These are phyloP conservation scores for Mycetomoellerius zeteki DNA, from an alignment of 1,140 invertebrate genomes.

Conservation along the genomic window DNA sequence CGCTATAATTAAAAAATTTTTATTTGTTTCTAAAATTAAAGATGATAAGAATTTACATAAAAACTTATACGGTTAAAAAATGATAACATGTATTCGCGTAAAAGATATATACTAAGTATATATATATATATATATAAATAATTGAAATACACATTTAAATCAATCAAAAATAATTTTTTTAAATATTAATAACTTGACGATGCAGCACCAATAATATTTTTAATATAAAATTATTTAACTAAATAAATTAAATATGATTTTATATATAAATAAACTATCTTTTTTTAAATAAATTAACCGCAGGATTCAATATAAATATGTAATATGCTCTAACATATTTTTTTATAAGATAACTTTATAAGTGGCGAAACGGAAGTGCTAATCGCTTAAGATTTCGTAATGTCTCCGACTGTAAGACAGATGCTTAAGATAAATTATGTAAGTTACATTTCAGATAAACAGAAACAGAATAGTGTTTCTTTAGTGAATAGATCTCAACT, in stretches of 20 bases:
- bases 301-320: neutral
- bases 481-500: neutral
- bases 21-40: neutral
- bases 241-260: neutral
- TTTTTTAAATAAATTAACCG: neutral
- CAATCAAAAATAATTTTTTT: neutral
- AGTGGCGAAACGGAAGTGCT: slow-evolving; percentile 61
- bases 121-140: no score
- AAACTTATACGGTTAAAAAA: neutral
- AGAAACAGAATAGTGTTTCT: neutral
- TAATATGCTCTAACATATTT: neutral
- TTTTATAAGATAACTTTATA: neutral
- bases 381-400: slow-evolving; percentile 66
- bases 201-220: neutral
- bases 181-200: neutral
- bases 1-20: neutral
- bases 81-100: neutral
- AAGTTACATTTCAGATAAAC: slow-evolving; percentile 65
- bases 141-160: slow-evolving; percentile 2
- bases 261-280: neutral
- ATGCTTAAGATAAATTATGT: slow-evolving; percentile 67
- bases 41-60: neutral
- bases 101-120: neutral
- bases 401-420: slow-evolving; percentile 49
- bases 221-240: neutral